Base-by-base conservation (phyloP, 2,113 vertebrate species). In the Neopipo cinnamomea region DNA sequence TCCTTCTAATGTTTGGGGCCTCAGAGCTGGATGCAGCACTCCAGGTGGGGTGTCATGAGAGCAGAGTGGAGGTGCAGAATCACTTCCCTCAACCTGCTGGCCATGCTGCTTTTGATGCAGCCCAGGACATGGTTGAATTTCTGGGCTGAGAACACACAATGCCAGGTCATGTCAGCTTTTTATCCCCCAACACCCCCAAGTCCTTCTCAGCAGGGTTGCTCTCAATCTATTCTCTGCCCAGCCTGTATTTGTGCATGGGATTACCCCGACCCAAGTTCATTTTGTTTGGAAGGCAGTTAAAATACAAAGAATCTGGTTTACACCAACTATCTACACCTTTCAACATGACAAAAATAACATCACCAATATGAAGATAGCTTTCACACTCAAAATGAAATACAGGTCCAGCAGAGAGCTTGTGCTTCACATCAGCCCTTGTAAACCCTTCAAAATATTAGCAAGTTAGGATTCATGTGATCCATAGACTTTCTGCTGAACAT, bases 401-500 rank as follows among this genome's bases (percentile, higher is more conserved):
- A 68, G 39, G 41, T 39, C 62, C 49, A 73, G 59, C 31, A 76
- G 37, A 73, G 37, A 86, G 46, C 42, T 33, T 30, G 50, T 0
- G 1, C 71, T 66, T 88, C 63, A 84, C 33, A 12, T 19, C 24
- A 76, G 55, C 20, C 58, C 25, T 68, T 33, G 27, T 31, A 68
- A 78, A 88, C 35, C 28, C 62, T 88, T 73, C n/a, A 70, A 88
- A 95, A 33, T 74, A 77, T 30, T n/a, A 90, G 27, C 22, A 24
- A 90, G 58, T 50, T 77, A 27, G 21, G 42, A 86, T 86, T 72
- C 65, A 59, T 13, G 33, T 0, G 0, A 90, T 65, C 49, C 53
- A 65, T 8, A 63, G 25, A 27, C 42, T 86, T 93, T 95, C 79
- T 90, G 85, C 88, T 93, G 83, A 93, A 92, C 33, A 39, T 77